These are phyloP conservation scores for Sandelia bainsii DNA, from an alignment of 2,797 vertebrate genomes.

Conservation along the genomic window DNA sequence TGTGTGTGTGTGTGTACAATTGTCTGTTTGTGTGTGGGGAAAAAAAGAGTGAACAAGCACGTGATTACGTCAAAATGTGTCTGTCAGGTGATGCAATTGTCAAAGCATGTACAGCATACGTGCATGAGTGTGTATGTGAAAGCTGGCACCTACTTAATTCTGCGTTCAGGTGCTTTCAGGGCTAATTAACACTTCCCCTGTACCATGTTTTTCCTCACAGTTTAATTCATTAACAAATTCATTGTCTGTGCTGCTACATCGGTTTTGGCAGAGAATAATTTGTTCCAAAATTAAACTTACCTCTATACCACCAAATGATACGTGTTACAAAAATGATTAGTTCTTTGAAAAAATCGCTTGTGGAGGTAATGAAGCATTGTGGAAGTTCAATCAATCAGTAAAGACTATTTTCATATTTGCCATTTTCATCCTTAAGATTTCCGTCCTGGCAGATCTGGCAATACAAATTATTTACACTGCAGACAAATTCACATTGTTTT, in stretches of 20 bases:
- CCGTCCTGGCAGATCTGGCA: neutral
- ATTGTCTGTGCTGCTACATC: constrained; percentile 10
- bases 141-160: constrained; percentile 32
- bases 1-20: neutral
- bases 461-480: no score
- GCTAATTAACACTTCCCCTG: constrained; percentile 45
- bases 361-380: neutral
- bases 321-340: neutral
- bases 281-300: constrained; percentile 31
- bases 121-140: neutral
- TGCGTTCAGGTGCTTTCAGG: constrained; percentile 19
- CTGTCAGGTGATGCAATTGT: neutral
- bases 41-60: neutral
- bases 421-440: neutral
- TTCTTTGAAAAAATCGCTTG: neutral
- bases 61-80: neutral
- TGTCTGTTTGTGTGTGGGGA: neutral
- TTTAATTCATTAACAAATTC: constrained; percentile 42
- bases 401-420: neutral
- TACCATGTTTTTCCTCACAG: constrained; percentile 18
- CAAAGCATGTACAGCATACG: neutral
- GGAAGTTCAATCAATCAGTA: neutral
- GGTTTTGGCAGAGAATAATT: neutral
- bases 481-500: no score
- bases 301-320: neutral